phyloP scores from a whole-genome alignment of 2,888 invertebrate species.

The Heteromurus nitidus region DNA sequence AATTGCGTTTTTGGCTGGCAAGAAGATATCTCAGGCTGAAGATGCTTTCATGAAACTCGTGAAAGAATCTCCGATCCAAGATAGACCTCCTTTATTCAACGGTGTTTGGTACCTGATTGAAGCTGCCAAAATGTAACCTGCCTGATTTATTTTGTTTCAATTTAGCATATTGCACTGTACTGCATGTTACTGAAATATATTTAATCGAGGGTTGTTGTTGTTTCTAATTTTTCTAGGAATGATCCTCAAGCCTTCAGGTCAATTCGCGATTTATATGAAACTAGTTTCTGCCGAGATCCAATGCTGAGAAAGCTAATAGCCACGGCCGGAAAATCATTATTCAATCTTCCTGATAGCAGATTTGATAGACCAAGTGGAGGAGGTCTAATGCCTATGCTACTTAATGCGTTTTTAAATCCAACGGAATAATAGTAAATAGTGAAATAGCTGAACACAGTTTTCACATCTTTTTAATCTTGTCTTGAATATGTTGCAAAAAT shows the following conservation, averaged over 20 bases:
- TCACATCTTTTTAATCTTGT: too few relatives aligned
- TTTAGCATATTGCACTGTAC: too few relatives aligned
- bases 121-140: conserved; percentile 68
- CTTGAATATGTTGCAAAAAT: too few relatives aligned
- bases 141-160: too few relatives aligned
- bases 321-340: conserved; percentile 65
- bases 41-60: conserved; percentile 61
- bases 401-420: conserved; percentile 70
- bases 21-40: conserved; percentile 65
- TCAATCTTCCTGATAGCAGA: conserved; percentile 63
- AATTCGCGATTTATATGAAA: conserved; percentile 65
- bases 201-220: too few relatives aligned
- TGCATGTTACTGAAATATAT: too few relatives aligned
- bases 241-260: conserved; percentile 59
- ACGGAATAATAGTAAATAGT: conserved; percentile 19
- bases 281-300: conserved; percentile 68
- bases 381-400: conserved; percentile 67
- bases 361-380: conserved; percentile 54
- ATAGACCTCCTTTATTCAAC: conserved; percentile 67
- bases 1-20: conserved; percentile 59
- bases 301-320: conserved; percentile 63
- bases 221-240: too few relatives aligned
- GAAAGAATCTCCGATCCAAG: conserved; percentile 56
- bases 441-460: too few relatives aligned
- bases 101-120: conserved; percentile 67